Base-by-base conservation (phyloP, 2,888 invertebrate species). In the Troides aeacus region DNA sequence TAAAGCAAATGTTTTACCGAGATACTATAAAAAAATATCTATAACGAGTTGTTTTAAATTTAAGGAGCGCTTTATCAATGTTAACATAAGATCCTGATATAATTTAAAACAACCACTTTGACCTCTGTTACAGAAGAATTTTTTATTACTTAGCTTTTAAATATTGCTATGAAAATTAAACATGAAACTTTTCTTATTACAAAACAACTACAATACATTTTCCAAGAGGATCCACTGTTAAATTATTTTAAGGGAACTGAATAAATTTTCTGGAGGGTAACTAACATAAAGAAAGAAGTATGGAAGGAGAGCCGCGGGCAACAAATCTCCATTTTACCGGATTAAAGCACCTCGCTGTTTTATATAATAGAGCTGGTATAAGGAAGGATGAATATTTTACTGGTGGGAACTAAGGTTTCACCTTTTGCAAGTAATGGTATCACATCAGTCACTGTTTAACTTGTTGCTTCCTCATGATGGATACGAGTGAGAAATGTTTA, bases 321-420 rank as follows among this genome's bases (percentile, higher is more conserved):
- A 85, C 85, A 86, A 89, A 88, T 88, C 87, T 86, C 81, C 85
- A 86, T 87, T 87, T 84, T 82, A 78, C 78, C 71, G 85, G 84
- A 87, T 86, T 89, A 88, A 85, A 85, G 79, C 84, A 82, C 82
- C 83, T 85, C 82, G 78, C 77, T 79, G 80, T 83, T 84, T 84
- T 81, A 84, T 86, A 84, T 82, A 85, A 81, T 83, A 78, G 79
- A 80, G 77, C 77, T 77, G 79, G 77, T 77, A 78, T 78, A 75
- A 77, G 76, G 77, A 73, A 74, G 76, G 71, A 72, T 81, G 83
- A 84, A 86, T 84, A 83, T 84, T 84, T 83, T 80, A 83, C 77
- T 73, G 74, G 70, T 77, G 78, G 76, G 75, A 78, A 80, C 77
- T 78, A 76, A 79, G 75, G 74, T 68, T 71, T 68, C 71, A 71